These are phyloP conservation scores for Lepus timidus DNA, from an alignment of 2,113 vertebrate genomes.

Conservation along the genomic window DNA sequence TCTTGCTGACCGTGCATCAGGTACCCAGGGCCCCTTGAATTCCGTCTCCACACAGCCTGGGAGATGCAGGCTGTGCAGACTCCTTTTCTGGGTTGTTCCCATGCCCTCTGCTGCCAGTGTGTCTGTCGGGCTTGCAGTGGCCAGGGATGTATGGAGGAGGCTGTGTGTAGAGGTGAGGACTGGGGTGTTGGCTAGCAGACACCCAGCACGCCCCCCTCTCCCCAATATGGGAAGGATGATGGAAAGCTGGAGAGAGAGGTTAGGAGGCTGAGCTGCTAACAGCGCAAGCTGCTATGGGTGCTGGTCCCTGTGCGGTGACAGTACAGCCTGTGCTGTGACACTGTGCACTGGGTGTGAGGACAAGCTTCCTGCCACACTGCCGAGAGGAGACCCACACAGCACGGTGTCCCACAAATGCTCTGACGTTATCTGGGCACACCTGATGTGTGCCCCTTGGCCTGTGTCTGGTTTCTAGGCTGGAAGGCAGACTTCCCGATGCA, in stretches of 20 bases:
- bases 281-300: fast-evolving
- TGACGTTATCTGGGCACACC: not conserved
- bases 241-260: not conserved
- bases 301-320: fast-evolving
- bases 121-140: not conserved
- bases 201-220: not conserved
- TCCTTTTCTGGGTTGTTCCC: not conserved
- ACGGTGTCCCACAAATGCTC: fast-evolving
- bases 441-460: too few species aligned
- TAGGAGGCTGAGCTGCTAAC: not conserved
- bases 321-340: not conserved
- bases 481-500: not conserved
- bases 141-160: not conserved
- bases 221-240: not conserved
- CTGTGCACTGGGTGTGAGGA: not conserved
- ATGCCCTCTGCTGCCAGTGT: fast-evolving
- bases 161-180: not conserved
- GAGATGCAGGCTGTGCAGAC: not conserved
- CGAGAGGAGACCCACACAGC: too few species aligned
- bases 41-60: not conserved
- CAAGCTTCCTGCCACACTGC: not conserved
- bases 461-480: not conserved
- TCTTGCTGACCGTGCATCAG: not conserved
- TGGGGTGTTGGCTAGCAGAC: not conserved
- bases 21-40: not conserved